A percentile compares a stretch with the other conserved stretches of the same genome.
Conservation (phyloP, 2,888 invertebrate species). For the Rhaphigaster nebulosa region DNA sequence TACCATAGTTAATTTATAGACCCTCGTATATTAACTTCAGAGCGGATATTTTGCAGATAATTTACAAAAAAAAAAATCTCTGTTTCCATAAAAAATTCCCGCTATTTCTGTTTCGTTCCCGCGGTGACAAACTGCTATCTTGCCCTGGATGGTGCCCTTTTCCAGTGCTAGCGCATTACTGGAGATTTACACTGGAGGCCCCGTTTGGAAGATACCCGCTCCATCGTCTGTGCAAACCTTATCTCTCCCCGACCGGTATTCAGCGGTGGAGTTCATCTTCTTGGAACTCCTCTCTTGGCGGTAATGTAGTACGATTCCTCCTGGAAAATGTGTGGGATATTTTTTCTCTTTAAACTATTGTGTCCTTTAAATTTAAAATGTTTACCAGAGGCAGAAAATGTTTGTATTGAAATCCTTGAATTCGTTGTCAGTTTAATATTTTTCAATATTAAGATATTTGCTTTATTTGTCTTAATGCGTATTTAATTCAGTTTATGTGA, state of each 20-base stretch:
- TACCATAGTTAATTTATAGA: too few relatives aligned
- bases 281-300: neutral
- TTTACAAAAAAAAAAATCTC: neutral
- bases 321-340: neutral
- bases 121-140: slow-evolving; percentile 8
- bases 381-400: neutral
- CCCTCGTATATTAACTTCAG: neutral
- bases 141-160: slow-evolving; percentile 8
- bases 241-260: slow-evolving; percentile 26
- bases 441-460: too few relatives aligned
- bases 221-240: slow-evolving; percentile 14
- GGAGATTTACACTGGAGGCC: slow-evolving; percentile 5
- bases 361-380: neutral
- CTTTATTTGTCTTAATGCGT: too few relatives aligned
- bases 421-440: too few relatives aligned
- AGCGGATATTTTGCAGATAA: neutral
- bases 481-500: too few relatives aligned
- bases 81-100: neutral
- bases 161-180: slow-evolving; percentile 5
- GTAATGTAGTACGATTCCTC: neutral
- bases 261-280: slow-evolving; percentile 10
- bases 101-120: neutral
- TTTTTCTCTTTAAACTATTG: neutral
- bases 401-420: neutral
- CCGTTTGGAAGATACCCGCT: slow-evolving; percentile 7